A percentile compares a stretch with the other conserved stretches of the same genome.
Conservation (phyloP, 1,140 invertebrate genomes). For the Belonocnema kinseyi region DNA sequence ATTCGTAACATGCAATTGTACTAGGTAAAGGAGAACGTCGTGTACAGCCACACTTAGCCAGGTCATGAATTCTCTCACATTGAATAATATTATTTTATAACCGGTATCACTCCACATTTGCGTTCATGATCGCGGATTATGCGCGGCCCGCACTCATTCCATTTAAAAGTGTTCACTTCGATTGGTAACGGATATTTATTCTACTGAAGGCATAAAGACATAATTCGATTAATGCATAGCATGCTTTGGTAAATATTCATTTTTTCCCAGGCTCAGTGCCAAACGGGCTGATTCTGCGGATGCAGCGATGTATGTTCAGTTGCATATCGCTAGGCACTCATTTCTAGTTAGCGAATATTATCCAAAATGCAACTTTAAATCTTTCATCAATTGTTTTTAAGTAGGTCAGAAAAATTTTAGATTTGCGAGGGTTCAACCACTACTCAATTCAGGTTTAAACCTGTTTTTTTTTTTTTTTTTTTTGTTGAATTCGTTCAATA, state of each 20-base stretch:
- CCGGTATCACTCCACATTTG: constrained; percentile 52
- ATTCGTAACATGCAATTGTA: constrained; percentile 60
- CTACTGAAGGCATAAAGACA: constrained; percentile 10
- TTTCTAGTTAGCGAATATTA: neutral
- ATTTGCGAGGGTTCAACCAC: no score
- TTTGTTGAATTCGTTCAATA: no score
- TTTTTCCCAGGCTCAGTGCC: neutral
- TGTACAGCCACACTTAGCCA: constrained; percentile 59
- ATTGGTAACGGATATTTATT: constrained; percentile 23
- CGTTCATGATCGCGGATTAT: constrained; percentile 48
- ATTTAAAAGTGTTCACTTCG: constrained; percentile 16
- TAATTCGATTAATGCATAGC: neutral
- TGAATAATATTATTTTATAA: constrained; percentile 63
- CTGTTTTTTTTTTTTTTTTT: no score
- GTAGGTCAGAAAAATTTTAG: no score
- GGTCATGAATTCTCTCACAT: constrained; percentile 63
- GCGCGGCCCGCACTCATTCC: constrained; percentile 36
- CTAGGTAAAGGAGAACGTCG: constrained; percentile 60
- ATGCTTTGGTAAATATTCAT: neutral
- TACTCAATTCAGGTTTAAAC: no score
- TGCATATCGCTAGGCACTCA: neutral
- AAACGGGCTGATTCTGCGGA: neutral
- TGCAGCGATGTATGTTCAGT: neutral
- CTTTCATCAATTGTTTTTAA: no score
- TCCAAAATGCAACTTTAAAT: no score